Evolutionary conservation across 1,140 invertebrate genomes (phyloP).

Genomic region (Paracyclopina nana): DNA sequence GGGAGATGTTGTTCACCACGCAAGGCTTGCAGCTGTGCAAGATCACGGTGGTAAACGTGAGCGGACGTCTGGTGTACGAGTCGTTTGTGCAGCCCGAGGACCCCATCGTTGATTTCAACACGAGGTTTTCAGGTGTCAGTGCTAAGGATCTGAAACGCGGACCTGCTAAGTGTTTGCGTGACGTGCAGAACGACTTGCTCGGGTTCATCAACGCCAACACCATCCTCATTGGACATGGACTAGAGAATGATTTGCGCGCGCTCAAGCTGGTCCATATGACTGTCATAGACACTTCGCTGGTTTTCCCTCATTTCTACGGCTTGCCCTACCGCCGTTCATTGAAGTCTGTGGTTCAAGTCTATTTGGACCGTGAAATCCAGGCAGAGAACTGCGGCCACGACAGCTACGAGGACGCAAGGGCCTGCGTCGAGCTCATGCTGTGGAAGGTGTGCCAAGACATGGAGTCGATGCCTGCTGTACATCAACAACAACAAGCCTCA

Average conservation of each 20-base stretch:
- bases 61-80: conserved; percentile 9
- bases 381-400: conserved; percentile 44
- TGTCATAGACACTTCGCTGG: conserved; percentile 35
- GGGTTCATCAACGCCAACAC: conserved; percentile 31
- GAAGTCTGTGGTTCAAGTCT: conserved; percentile 42
- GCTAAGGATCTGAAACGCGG: conserved; percentile 22
- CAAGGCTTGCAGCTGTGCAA: conserved; percentile 4
- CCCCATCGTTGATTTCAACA: conserved; percentile 64
- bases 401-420: conserved; percentile 63
- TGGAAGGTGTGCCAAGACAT: conserved; percentile 41
- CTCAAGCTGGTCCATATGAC: conserved; percentile 24
- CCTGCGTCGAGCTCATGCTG: conserved; percentile 60
- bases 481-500: too few species aligned
- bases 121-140: conserved; percentile 32
- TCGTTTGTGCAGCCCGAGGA: conserved; percentile 43
- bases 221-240: conserved; percentile 37
- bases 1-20: conserved; percentile 15
- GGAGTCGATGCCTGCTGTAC: too few species aligned
- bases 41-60: conserved; percentile 8
- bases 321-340: conserved; percentile 55
- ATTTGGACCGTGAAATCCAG: conserved; percentile 57
- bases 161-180: conserved; percentile 19
- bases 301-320: conserved; percentile 60
- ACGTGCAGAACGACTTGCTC: conserved; percentile 33
- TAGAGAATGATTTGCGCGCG: conserved; percentile 36